Conservation (phyloP, 1,140 invertebrate genomes). For the Parapsyche elsis region DNA sequence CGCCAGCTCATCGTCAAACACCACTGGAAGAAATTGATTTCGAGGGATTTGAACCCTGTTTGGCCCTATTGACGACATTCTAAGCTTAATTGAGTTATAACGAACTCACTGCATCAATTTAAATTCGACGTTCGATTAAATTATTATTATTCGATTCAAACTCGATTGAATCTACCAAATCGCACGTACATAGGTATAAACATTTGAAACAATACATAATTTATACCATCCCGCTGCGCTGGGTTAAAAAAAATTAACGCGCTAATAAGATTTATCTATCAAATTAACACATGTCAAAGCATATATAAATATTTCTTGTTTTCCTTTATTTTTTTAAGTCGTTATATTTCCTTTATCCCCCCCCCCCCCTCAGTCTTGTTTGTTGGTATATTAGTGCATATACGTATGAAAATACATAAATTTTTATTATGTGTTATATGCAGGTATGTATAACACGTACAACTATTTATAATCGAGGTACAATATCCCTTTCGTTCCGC, state of each 20-base stretch:
- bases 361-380: conserved; percentile 4
- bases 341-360: conserved; percentile 1
- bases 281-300: conserved; percentile 44
- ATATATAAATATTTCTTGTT: conserved; percentile 40
- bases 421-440: conserved; percentile 15
- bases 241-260: neutral
- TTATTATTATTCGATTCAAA: neutral
- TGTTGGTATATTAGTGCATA: neutral
- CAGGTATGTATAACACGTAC: neutral
- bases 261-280: conserved; percentile 36
- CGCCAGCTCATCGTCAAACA: neutral
- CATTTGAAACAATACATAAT: conserved; percentile 2
- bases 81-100: conserved; percentile 12
- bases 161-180: too few relatives aligned
- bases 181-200: neutral
- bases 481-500: conserved; percentile 45
- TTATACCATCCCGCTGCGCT: neutral
- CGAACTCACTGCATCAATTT: neutral
- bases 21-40: neutral
- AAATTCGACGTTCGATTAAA: neutral
- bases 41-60: conserved; percentile 15
- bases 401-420: conserved; percentile 12
- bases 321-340: neutral
- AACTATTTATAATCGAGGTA: conserved; percentile 39
- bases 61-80: conserved; percentile 7